These are phyloP conservation scores for Drosophila diplacantha DNA, from an alignment of 2,888 invertebrate species.

Conservation along the genomic window DNA sequence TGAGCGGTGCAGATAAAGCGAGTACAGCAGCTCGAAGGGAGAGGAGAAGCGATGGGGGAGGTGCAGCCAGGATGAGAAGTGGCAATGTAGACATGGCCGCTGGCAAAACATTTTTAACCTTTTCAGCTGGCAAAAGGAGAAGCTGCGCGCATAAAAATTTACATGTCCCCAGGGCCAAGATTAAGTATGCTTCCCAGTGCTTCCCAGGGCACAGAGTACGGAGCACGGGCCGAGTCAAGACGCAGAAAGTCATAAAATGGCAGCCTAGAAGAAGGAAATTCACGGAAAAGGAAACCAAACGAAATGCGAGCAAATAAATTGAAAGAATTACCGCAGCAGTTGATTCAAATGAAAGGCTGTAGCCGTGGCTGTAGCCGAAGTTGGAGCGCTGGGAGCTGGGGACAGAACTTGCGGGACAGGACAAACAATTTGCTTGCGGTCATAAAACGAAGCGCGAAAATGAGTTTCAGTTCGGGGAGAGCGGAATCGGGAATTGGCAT, in stretches of 20 bases:
- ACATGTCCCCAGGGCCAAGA: slow-evolving; percentile 75
- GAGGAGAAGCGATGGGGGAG: neutral
- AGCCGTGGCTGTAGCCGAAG: slow-evolving; percentile 24
- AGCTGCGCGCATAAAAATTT: slow-evolving; percentile 70
- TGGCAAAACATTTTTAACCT: slow-evolving; percentile 67
- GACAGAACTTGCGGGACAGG: slow-evolving; percentile 44
- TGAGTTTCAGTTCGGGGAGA: slow-evolving; percentile 46
- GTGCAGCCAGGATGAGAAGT: slow-evolving; percentile 53
- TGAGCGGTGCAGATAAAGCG: slow-evolving; percentile 66
- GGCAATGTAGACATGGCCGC: slow-evolving; percentile 71
- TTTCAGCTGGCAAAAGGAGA: slow-evolving; percentile 49
- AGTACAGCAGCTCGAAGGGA: slow-evolving; percentile 42
- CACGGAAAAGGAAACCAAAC: slow-evolving; percentile 43
- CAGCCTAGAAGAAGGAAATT: slow-evolving; percentile 29
- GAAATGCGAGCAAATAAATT: slow-evolving; percentile 66
- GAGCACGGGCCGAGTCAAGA: slow-evolving; percentile 42
- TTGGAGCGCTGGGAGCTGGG: slow-evolving; percentile 10
- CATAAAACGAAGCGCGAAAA: slow-evolving; percentile 68
- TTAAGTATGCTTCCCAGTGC: slow-evolving; percentile 61
- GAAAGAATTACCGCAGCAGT: slow-evolving; percentile 74
- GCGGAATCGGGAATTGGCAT: slow-evolving; percentile 14
- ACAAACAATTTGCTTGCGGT: slow-evolving; percentile 73
- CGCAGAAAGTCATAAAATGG: slow-evolving; percentile 64
- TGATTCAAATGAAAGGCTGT: slow-evolving; percentile 68
- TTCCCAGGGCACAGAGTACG: slow-evolving; percentile 16